Conservation (phyloP, 2,797 vertebrate species). For the Poecile montanus region DNA sequence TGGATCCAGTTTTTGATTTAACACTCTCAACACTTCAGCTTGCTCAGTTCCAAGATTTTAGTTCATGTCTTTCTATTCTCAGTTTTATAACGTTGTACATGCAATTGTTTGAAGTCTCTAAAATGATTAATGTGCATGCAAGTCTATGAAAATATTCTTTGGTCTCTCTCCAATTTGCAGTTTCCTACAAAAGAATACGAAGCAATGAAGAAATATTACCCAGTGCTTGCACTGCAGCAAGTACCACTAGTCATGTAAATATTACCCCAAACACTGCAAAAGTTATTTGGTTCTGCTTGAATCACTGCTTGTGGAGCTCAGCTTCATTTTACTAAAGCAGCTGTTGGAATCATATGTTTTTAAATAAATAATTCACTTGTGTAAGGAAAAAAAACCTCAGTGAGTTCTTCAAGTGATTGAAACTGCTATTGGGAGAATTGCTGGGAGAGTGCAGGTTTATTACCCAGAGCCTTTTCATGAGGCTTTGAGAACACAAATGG, state of each 20-base stretch:
- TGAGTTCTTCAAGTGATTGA: not conserved
- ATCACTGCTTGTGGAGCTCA: not conserved
- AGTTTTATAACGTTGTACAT: not conserved
- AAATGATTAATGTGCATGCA: slow-evolving; percentile 42
- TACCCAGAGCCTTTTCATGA: not conserved
- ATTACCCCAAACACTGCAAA: not conserved
- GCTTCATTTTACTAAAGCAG: not conserved
- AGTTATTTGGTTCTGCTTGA: not conserved
- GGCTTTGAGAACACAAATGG: not conserved
- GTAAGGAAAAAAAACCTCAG: not conserved
- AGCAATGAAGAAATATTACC: slow-evolving; percentile 31
- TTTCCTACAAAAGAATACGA: slow-evolving; percentile 40
- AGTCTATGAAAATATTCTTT: slow-evolving; percentile 27
- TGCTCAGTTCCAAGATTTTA: slow-evolving; percentile 38
- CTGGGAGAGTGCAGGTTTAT: not conserved
- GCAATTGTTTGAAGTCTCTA: slow-evolving; percentile 46
- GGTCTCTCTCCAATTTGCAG: slow-evolving; percentile 46
- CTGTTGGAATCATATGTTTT: not conserved
- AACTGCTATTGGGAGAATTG: not conserved
- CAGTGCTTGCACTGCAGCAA: not conserved
- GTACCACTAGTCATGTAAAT: not conserved
- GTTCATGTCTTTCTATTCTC: slow-evolving; percentile 6
- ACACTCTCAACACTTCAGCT: not conserved
- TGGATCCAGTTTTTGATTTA: slow-evolving; percentile 40
- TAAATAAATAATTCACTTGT: not conserved